Percentiles rank a stretch among this genome's conserved stretches.
Conservation (phyloP, 2,113 vertebrate genomes). For the Echinops telfairi region DNA sequence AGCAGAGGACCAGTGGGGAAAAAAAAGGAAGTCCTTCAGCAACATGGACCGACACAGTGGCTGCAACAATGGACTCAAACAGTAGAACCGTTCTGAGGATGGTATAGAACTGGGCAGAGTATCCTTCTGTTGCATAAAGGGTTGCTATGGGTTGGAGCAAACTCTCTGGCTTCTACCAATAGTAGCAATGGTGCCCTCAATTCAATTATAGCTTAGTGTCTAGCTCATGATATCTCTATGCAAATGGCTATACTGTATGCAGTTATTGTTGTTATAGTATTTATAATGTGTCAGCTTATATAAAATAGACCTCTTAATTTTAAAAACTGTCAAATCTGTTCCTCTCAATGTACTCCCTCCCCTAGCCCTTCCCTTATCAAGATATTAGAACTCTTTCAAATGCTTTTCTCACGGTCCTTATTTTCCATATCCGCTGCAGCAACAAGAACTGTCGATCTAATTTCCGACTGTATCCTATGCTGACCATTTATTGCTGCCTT, state of each 20-base stretch:
- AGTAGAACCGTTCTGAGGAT: too few relatives aligned
- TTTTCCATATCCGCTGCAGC: neutral
- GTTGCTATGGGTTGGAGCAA: too few relatives aligned
- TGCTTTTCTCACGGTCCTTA: neutral
- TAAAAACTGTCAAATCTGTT: neutral
- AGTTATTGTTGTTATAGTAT: neutral
- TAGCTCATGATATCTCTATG: neutral
- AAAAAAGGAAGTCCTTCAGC: too few relatives aligned
- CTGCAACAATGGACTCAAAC: too few relatives aligned
- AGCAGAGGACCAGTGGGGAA: too few relatives aligned
- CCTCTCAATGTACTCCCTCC: neutral
- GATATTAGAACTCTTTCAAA: neutral
- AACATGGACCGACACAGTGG: too few relatives aligned
- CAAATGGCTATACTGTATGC: neutral
- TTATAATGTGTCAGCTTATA: neutral
- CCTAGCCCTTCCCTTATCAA: neutral
- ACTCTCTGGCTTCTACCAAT: too few relatives aligned
- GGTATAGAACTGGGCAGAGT: too few relatives aligned
- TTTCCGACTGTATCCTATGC: neutral
- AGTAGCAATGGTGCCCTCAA: neutral
- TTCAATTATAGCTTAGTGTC: neutral
- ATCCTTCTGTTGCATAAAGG: too few relatives aligned
- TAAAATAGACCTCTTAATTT: neutral
- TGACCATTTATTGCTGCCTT: neutral
- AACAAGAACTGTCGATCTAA: neutral